Percentiles rank a stretch among this genome's conserved stretches.
Conservation (phyloP, 2,888 invertebrate species). For the Diloba caeruleocephala region DNA sequence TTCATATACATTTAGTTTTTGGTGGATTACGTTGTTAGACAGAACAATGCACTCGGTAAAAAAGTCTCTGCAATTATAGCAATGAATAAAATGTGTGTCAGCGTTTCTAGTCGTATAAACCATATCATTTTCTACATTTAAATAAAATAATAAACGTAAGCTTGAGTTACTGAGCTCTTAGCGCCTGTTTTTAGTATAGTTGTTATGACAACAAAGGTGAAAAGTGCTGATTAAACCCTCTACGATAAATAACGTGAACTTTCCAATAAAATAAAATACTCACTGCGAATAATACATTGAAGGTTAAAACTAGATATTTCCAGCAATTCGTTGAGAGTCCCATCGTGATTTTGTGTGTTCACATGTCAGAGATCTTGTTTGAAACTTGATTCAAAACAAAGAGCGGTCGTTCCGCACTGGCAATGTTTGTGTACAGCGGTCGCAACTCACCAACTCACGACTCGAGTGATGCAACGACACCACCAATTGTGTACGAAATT, state of each 20-base stretch:
- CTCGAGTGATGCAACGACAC: slow-evolving; percentile 75
- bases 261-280: slow-evolving; percentile 67
- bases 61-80: slow-evolving; percentile 45
- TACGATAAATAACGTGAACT: slow-evolving; percentile 42
- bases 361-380: slow-evolving; percentile 82
- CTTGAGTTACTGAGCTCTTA: slow-evolving; percentile 12
- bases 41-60: slow-evolving; percentile 60
- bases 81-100: slow-evolving; percentile 59
- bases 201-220: slow-evolving; percentile 81
- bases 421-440: slow-evolving; percentile 77
- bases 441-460: slow-evolving; percentile 47
- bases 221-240: slow-evolving; percentile 57
- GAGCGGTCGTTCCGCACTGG: slow-evolving; percentile 81
- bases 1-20: slow-evolving; percentile 19
- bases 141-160: not conserved
- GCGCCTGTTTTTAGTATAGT: slow-evolving; percentile 56
- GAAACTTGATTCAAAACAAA: slow-evolving; percentile 82
- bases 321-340: slow-evolving; percentile 84
- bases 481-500: slow-evolving; percentile 73
- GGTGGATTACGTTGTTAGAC: slow-evolving; percentile 45
- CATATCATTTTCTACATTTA: not conserved
- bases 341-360: slow-evolving; percentile 77
- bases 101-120: slow-evolving; percentile 11
- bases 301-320: slow-evolving; percentile 86
- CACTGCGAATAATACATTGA: slow-evolving; percentile 84